Conservation (phyloP, 2,888 invertebrate genomes). For the Xanthorhoe spadicearia region DNA sequence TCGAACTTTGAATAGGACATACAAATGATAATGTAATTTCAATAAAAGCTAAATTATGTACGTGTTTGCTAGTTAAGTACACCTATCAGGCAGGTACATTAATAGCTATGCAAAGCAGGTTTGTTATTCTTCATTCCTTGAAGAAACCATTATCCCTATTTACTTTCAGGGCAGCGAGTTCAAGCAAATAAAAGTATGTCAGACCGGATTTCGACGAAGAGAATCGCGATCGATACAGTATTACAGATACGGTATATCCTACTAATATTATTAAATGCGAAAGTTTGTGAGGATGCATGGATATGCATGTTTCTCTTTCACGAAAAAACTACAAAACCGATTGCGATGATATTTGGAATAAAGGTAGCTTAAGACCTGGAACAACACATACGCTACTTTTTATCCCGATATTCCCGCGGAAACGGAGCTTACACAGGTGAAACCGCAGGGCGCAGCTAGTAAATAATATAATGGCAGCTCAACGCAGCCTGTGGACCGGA, state of each 20-base stretch:
- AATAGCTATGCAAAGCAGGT: conserved; percentile 18
- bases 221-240: conserved; percentile 51
- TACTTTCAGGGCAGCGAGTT: conserved; percentile 46
- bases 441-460: no score
- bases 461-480: conserved; percentile 53
- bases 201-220: conserved; percentile 67
- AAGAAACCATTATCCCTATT: conserved; percentile 45
- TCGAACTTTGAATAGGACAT: background rate
- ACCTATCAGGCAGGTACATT: background rate
- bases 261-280: no score
- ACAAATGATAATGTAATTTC: background rate
- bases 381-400: no score
- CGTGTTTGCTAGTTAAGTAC: background rate
- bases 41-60: background rate
- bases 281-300: no score
- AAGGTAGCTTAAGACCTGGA: no score
- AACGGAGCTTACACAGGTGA: no score
- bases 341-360: no score
- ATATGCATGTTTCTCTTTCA: no score
- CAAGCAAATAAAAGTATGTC: conserved; percentile 57
- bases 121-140: conserved; percentile 29
- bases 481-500: conserved; percentile 52
- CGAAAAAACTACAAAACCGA: no score
- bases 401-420: no score
- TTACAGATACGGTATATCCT: conserved; percentile 20